Percentiles rank a stretch among this genome's conserved stretches.
These are phyloP conservation scores for Agrochola litura DNA, from an alignment of 2,888 invertebrate species.

Conservation along the genomic window DNA sequence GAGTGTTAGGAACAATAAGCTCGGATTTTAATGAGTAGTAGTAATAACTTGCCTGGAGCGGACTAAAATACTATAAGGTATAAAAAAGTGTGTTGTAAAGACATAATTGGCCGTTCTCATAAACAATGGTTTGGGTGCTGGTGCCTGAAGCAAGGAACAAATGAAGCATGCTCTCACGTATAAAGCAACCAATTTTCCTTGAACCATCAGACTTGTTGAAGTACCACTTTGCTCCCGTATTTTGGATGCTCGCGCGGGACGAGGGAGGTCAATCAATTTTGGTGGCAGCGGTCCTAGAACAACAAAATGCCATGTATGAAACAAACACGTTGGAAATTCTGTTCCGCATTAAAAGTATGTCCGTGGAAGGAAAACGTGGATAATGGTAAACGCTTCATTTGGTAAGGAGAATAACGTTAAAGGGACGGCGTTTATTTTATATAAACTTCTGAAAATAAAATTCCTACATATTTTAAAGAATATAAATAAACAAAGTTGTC, in stretches of 20 bases:
- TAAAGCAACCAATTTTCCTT: conserved; percentile 72
- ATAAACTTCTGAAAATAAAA: background rate
- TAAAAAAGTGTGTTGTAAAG: conserved; percentile 82
- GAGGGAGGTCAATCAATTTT: conserved; percentile 67
- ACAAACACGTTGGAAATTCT: conserved; percentile 79
- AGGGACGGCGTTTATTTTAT: conserved; percentile 28
- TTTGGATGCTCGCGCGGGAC: conserved; percentile 27
- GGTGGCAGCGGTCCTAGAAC: conserved; percentile 72
- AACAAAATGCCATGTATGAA: conserved; percentile 80
- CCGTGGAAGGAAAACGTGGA: conserved; percentile 67
- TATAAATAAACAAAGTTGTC: background rate
- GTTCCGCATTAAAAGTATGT: conserved; percentile 77
- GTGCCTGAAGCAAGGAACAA: conserved; percentile 83
- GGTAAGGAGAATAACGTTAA: conserved; percentile 30
- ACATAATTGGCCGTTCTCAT: conserved; percentile 86
- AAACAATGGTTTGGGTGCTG: conserved; percentile 85
- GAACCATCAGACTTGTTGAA: conserved; percentile 63
- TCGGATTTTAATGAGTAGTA: conserved; percentile 54
- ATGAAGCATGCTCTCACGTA: conserved; percentile 87
- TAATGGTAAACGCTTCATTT: conserved; percentile 64
- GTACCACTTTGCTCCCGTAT: conserved; percentile 37
- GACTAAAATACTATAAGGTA: conserved; percentile 73
- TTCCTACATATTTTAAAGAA: background rate
- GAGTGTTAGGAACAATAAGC: conserved; percentile 30
- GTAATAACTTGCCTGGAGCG: conserved; percentile 45